Evolutionary conservation across 2,113 vertebrate species (phyloP).

Genomic region (Calidris pygmaea): DNA sequence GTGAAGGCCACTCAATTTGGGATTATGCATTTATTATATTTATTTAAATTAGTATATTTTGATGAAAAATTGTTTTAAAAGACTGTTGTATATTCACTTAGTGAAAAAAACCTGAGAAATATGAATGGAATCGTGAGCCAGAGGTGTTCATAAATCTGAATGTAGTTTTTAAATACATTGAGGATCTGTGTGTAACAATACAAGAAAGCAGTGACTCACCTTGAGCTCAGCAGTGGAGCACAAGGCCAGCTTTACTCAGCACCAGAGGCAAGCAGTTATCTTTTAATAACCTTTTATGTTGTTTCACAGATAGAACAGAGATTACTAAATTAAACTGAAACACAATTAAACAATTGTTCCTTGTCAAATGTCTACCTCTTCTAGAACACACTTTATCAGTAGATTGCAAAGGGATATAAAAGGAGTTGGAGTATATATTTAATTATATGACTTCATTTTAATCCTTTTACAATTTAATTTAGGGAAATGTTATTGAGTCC

Average conservation of each 20-base stretch:
- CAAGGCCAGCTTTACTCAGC: background rate
- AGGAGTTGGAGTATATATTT: background rate
- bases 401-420: background rate
- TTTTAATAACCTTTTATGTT: background rate
- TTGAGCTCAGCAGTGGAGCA: background rate
- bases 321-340: constrained; percentile 14
- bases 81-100: background rate
- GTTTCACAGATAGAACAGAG: background rate
- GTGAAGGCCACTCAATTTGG: too few relatives aligned
- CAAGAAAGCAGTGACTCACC: background rate
- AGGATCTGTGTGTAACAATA: background rate
- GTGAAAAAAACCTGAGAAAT: background rate
- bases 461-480: constrained; percentile 6
- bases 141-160: background rate
- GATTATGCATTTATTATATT: background rate
- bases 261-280: background rate
- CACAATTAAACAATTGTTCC: background rate
- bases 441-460: background rate
- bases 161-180: background rate
- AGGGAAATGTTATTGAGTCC: background rate
- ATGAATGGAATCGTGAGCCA: background rate
- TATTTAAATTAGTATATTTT: background rate
- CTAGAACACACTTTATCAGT: background rate
- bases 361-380: background rate
- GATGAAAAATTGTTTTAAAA: background rate